phyloP scores from a whole-genome alignment of 1,140 invertebrate species.

The Drosophila sechellia region DNA sequence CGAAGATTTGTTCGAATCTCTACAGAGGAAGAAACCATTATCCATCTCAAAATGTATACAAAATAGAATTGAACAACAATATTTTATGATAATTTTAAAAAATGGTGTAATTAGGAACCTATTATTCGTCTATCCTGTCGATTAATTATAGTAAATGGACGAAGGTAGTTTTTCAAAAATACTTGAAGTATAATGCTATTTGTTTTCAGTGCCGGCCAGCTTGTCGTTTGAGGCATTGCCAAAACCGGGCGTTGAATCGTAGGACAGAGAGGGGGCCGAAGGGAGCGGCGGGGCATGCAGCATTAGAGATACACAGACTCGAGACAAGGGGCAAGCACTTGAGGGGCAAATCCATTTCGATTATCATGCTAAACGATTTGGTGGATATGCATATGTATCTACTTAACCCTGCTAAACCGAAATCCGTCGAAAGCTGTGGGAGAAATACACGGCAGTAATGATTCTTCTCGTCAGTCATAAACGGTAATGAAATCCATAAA shows the following conservation, averaged over 20 bases:
- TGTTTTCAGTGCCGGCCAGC: neutral
- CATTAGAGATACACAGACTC: conserved; percentile 21
- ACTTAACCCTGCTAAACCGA: conserved; percentile 42
- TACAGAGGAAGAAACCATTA: conserved; percentile 1
- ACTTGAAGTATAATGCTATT: too few relatives aligned
- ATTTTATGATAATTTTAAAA: too few relatives aligned
- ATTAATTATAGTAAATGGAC: too few relatives aligned
- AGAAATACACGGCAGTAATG: neutral
- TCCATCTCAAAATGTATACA: neutral
- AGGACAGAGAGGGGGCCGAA: conserved; percentile 1
- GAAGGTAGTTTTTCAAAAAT: too few relatives aligned
- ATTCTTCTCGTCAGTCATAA: conserved; percentile 33
- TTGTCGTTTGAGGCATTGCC: conserved; percentile 40
- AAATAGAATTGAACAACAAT: too few relatives aligned
- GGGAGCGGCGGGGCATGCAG: neutral
- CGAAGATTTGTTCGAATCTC: conserved; percentile 10
- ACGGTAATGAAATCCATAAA: conserved; percentile 32
- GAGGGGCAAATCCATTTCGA: conserved; percentile 46
- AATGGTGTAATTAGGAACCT: too few relatives aligned
- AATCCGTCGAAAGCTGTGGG: conserved; percentile 13
- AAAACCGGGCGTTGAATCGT: conserved; percentile 35
- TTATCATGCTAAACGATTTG: conserved; percentile 51
- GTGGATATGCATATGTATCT: conserved; percentile 41
- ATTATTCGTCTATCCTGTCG: too few relatives aligned
- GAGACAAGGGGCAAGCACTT: conserved; percentile 16